phyloP scores from a whole-genome alignment of 1,140 invertebrate species.

The Anastatus disparis region DNA sequence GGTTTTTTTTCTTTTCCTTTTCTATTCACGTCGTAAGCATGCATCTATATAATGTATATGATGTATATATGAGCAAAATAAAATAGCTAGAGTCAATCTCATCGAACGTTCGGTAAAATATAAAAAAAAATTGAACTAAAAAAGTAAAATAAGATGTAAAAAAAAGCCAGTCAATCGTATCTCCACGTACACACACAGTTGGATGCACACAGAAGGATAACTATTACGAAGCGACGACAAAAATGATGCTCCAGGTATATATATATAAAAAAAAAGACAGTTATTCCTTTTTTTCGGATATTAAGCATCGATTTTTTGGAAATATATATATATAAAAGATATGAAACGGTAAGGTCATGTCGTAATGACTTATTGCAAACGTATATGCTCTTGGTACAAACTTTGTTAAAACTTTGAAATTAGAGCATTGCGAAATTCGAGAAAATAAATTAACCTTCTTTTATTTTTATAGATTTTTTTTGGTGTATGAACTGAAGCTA shows the following conservation, averaged over 20 bases:
- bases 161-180: slow-evolving; percentile 23
- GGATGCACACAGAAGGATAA: slow-evolving; percentile 21
- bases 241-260: slow-evolving; percentile 10
- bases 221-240: slow-evolving; percentile 22
- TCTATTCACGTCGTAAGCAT: slow-evolving; percentile 18
- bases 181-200: slow-evolving; percentile 24
- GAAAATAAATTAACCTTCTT: no score
- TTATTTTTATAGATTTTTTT: no score
- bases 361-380: no score
- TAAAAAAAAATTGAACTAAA: background rate
- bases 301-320: background rate
- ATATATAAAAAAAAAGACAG: background rate
- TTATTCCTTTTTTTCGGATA: slow-evolving; percentile 12
- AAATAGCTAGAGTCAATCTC: slow-evolving; percentile 16
- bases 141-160: slow-evolving; percentile 7
- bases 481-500: no score
- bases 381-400: no score
- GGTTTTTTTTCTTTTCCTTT: no score
- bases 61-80: slow-evolving; percentile 21
- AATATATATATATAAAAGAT: background rate
- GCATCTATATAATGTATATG: slow-evolving; percentile 31
- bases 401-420: no score
- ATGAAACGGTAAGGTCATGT: no score
- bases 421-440: no score
- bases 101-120: background rate